These are phyloP conservation scores for Felis catus DNA, from an alignment of 2,113 vertebrate genomes.

Conservation along the genomic window DNA sequence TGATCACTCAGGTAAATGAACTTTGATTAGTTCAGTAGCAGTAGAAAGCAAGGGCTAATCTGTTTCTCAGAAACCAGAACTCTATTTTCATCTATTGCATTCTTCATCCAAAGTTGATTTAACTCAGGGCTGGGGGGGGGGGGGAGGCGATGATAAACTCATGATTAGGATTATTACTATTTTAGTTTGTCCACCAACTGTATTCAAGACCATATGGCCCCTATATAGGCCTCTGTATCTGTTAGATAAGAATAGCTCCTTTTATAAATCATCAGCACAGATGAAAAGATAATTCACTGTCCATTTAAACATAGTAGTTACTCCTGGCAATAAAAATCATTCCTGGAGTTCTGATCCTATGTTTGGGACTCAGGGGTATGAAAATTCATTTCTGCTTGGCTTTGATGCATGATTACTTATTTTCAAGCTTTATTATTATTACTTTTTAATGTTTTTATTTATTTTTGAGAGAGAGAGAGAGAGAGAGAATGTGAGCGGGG, in stretches of 20 bases:
- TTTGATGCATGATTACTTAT: slow-evolving; percentile 23
- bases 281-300: slow-evolving; percentile 47
- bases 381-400: slow-evolving; percentile 39
- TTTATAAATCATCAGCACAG: slow-evolving; percentile 48
- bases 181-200: slow-evolving; percentile 40
- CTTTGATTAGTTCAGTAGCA: slow-evolving; percentile 28
- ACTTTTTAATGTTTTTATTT: too few species aligned
- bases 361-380: background rate
- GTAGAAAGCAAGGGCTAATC: slow-evolving; percentile 26
- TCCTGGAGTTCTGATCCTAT: slow-evolving; percentile 29
- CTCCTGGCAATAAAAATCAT: slow-evolving; percentile 36
- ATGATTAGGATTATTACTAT: slow-evolving; percentile 40
- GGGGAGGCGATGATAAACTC: background rate
- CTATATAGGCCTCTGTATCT: background rate
- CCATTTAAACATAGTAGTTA: slow-evolving; percentile 29
- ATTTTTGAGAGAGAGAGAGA: too few species aligned
- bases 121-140: background rate
- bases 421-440: slow-evolving; percentile 15
- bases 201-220: background rate
- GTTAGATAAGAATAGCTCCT: background rate
- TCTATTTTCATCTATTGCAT: slow-evolving; percentile 37
- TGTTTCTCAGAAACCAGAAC: slow-evolving; percentile 46
- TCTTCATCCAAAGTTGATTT: slow-evolving; percentile 56
- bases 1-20: slow-evolving; percentile 92
- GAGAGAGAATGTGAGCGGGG: too few species aligned